phyloP scores from a whole-genome alignment of 2,888 invertebrate species.

The Euzophera pinguis region DNA sequence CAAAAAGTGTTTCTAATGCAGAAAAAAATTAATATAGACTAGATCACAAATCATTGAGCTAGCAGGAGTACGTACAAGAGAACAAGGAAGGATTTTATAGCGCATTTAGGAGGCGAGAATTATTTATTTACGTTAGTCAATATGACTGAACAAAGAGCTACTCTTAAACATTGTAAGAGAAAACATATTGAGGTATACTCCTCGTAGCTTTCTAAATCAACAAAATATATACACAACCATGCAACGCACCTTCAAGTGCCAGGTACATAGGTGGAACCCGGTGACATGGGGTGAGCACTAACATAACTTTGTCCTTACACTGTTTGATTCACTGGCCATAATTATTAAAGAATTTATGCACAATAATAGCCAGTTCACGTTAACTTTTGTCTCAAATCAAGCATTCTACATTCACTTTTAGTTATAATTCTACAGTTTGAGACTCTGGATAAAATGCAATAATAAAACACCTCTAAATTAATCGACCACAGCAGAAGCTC shows the following conservation, averaged over 20 bases:
- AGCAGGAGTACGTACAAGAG: constrained; percentile 27
- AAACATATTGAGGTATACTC: constrained; percentile 13
- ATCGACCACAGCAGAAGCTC: constrained; percentile 48
- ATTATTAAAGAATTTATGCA: constrained; percentile 32
- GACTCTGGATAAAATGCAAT: constrained; percentile 39
- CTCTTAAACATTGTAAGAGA: constrained; percentile 27
- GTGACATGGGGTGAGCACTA: constrained; percentile 69
- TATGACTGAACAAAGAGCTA: constrained; percentile 29
- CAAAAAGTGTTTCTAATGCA: no score
- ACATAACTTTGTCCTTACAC: constrained; percentile 71
- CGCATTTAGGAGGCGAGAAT: constrained; percentile 32
- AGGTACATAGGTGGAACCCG: constrained; percentile 73
- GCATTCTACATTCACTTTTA: constrained; percentile 49
- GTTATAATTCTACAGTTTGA: constrained; percentile 42
- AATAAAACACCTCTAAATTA: constrained; percentile 39
- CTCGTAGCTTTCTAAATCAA: constrained; percentile 10
- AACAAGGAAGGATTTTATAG: constrained; percentile 44
- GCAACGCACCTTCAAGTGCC: constrained; percentile 65
- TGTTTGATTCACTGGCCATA: constrained; percentile 58
- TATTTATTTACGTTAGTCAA: constrained; percentile 47
- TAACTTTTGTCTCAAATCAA: constrained; percentile 31
- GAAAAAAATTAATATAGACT: no score
- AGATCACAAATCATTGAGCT: background rate
- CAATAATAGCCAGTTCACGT: constrained; percentile 36
- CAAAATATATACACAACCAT: constrained; percentile 33